phyloP scores from a whole-genome alignment of 2,888 invertebrate species.

The Actias luna region DNA sequence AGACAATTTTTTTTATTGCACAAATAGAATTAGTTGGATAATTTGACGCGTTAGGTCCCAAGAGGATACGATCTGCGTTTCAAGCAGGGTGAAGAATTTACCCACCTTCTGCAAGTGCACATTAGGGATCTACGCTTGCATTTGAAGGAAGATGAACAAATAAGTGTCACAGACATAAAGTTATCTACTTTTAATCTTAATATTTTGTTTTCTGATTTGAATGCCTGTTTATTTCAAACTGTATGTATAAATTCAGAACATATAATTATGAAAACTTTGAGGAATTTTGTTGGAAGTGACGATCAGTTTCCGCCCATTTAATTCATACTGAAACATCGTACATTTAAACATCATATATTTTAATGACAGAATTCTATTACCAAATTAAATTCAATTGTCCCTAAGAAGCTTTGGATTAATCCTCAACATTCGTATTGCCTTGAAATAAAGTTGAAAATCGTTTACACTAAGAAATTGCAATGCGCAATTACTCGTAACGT shows the following conservation, averaged over 20 bases:
- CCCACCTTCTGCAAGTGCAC: slow-evolving; percentile 21
- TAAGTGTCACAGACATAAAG: not conserved
- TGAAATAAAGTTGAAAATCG: not conserved
- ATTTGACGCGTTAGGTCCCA: slow-evolving; percentile 28
- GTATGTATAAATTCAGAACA: too few relatives aligned
- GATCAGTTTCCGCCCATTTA: not conserved
- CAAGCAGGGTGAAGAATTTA: slow-evolving; percentile 29
- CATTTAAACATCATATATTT: not conserved
- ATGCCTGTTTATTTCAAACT: not conserved
- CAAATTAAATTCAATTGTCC: not conserved
- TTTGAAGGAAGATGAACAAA: not conserved
- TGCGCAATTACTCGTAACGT: slow-evolving; percentile 27
- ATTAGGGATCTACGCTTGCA: not conserved
- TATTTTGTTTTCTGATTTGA: not conserved
- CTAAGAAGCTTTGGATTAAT: not conserved
- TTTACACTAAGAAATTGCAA: slow-evolving; percentile 23
- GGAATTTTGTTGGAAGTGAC: not conserved
- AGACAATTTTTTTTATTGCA: slow-evolving; percentile 44
- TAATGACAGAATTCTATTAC: not conserved
- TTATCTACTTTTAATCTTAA: not conserved
- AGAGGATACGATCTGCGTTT: slow-evolving; percentile 32
- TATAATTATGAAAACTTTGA: not conserved
- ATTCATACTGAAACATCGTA: not conserved
- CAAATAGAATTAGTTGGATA: slow-evolving; percentile 36
- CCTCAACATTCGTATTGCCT: not conserved